Conservation (phyloP, 2,797 vertebrate species). For the Phrynocephalus vlangalii region DNA sequence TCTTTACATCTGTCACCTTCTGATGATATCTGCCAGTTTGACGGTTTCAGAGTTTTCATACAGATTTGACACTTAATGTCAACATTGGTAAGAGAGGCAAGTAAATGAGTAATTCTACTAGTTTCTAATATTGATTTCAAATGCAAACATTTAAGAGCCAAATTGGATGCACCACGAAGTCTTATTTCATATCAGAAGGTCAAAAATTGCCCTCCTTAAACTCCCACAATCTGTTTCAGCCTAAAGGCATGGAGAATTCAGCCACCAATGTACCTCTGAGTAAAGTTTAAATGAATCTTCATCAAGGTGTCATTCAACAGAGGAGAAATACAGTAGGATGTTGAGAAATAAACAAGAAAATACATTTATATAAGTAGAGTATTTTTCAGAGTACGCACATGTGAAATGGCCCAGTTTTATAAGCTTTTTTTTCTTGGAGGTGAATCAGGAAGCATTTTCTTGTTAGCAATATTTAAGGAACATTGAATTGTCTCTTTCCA, state of each 20-base stretch:
- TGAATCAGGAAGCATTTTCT: not conserved
- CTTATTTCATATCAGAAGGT: not conserved
- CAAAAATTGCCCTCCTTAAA: not conserved
- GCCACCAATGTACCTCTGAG: too few species aligned
- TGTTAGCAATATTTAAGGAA: not conserved
- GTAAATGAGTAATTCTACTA: not conserved
- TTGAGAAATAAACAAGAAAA: not conserved
- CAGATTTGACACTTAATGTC: not conserved
- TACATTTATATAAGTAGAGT: not conserved
- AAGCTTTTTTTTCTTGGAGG: constrained; percentile 17
- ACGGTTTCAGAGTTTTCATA: not conserved
- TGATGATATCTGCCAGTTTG: not conserved
- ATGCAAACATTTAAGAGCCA: not conserved
- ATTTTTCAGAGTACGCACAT: not conserved
- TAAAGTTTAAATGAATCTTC: not conserved
- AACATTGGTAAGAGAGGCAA: not conserved
- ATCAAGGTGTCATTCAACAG: not conserved
- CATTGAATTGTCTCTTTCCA: not conserved
- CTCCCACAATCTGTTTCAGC: not conserved
- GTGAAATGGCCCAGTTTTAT: constrained; percentile 34
- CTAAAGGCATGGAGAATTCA: not conserved
- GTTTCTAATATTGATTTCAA: not conserved
- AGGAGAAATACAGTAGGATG: not conserved
- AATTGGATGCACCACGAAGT: not conserved
- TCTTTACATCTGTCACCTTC: too few species aligned